phyloP scores from a whole-genome alignment of 2,113 vertebrate genomes.

The Rhipidura dahli region DNA sequence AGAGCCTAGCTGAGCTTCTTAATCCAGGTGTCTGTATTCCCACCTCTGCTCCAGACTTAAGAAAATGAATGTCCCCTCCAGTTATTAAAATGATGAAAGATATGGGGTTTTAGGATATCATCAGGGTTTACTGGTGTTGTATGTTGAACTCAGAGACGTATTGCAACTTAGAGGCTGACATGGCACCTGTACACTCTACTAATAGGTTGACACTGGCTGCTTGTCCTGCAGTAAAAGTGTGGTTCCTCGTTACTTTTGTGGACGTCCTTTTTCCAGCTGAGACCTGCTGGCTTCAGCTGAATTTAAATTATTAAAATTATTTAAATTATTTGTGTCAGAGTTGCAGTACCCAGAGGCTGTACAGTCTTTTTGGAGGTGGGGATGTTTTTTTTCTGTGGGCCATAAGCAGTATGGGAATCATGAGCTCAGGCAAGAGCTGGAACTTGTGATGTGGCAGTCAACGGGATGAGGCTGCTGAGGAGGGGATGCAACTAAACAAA shows the following conservation, averaged over 20 bases:
- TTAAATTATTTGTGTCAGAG: not conserved
- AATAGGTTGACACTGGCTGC: not conserved
- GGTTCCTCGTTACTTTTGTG: not conserved
- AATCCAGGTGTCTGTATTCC: not conserved
- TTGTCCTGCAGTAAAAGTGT: not conserved
- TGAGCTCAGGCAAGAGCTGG: not conserved
- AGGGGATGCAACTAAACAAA: conserved; percentile 1
- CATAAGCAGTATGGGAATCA: not conserved
- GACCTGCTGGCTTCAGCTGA: not conserved
- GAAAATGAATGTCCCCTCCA: not conserved
- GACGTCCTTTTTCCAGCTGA: not conserved
- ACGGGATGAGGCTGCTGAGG: not conserved
- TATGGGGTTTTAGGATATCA: not conserved
- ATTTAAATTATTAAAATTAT: too few species aligned
- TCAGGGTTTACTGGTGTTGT: not conserved
- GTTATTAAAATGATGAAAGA: not conserved
- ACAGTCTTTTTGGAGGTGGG: not conserved
- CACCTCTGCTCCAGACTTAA: not conserved
- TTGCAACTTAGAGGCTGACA: not conserved
- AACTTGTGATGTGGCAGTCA: not conserved
- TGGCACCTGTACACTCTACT: not conserved
- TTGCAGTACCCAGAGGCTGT: not conserved
- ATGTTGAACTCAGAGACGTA: not conserved
- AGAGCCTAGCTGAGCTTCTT: not conserved
- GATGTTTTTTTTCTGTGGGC: not conserved